Percentiles rank a stretch among this genome's conserved stretches.
Conservation (phyloP, 2,888 invertebrate species). For the Tetramorium bicarinatum region DNA sequence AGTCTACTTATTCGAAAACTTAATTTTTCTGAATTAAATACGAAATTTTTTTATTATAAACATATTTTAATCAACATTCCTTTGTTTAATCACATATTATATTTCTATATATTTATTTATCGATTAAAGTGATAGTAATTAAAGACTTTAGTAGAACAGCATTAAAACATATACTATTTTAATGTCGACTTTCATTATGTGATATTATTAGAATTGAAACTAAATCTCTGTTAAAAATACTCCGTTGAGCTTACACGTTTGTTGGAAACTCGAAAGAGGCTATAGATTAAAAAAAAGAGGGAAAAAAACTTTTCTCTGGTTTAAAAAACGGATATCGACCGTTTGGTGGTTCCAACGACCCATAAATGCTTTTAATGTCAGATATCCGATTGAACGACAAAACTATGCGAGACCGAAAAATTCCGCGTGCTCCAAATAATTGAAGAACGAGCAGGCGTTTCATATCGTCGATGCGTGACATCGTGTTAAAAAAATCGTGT, state of each 20-base stretch:
- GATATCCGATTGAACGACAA: constrained; percentile 58
- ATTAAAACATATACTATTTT: constrained; percentile 4
- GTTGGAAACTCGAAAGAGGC: constrained; percentile 26
- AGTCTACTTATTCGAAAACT: not conserved
- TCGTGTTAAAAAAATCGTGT: constrained; percentile 47
- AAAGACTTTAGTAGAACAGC: not conserved
- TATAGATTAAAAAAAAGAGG: constrained; percentile 21
- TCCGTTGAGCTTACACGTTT: constrained; percentile 39
- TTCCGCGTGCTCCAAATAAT: constrained; percentile 55
- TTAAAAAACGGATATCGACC: constrained; percentile 53
- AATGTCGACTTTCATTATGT: not conserved
- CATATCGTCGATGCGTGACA: constrained; percentile 54
- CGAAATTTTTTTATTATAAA: not conserved
- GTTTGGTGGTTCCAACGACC: constrained; percentile 45
- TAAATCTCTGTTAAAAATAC: constrained; percentile 39
- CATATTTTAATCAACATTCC: not conserved
- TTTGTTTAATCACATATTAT: not conserved
- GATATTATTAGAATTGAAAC: not conserved
- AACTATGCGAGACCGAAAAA: constrained; percentile 55
- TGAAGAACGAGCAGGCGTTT: constrained; percentile 52
- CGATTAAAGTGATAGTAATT: constrained; percentile 5
- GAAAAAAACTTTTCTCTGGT: constrained; percentile 41
- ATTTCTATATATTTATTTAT: not conserved
- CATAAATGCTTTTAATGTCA: constrained; percentile 58
- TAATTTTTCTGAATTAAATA: not conserved